Percentiles rank a stretch among this genome's conserved stretches.
These are phyloP conservation scores for Oceanodroma tethys DNA, from an alignment of 2,113 vertebrate genomes.

Conservation along the genomic window DNA sequence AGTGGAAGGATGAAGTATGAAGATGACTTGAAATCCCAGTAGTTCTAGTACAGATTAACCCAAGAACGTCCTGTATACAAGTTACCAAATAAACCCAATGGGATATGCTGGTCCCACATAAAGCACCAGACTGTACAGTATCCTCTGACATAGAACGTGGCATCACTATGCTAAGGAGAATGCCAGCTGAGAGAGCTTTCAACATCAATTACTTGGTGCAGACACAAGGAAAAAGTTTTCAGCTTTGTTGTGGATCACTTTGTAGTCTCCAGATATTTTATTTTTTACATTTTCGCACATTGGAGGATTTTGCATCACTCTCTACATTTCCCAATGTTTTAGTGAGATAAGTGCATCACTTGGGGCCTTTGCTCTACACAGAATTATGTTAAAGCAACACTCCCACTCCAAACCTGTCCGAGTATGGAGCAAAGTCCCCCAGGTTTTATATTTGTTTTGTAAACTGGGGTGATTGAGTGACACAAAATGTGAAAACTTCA, in stretches of 20 bases:
- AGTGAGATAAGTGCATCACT: background rate
- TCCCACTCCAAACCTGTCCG: background rate
- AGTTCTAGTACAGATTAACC: background rate
- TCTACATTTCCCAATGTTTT: background rate
- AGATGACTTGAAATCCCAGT: background rate
- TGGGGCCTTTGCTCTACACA: background rate
- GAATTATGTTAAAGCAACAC: background rate
- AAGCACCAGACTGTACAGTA: background rate
- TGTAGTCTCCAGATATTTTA: background rate
- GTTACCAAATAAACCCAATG: background rate
- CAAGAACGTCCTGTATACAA: background rate
- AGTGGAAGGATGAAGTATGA: background rate
- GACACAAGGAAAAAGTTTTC: background rate
- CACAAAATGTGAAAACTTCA: conserved; percentile 19
- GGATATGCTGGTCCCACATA: background rate
- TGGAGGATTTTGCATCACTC: background rate
- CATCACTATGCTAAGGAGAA: background rate
- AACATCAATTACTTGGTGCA: background rate
- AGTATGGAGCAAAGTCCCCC: background rate
- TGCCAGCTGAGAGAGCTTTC: background rate
- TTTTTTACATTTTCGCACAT: background rate
- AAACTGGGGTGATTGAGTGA: background rate
- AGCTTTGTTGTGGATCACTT: background rate
- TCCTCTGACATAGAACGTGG: background rate
- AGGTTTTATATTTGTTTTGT: conserved; percentile 6